A percentile compares a stretch with the other conserved stretches of the same genome.
phyloP scores from a whole-genome alignment of 1,140 invertebrate species.

The Papilio machaon region DNA sequence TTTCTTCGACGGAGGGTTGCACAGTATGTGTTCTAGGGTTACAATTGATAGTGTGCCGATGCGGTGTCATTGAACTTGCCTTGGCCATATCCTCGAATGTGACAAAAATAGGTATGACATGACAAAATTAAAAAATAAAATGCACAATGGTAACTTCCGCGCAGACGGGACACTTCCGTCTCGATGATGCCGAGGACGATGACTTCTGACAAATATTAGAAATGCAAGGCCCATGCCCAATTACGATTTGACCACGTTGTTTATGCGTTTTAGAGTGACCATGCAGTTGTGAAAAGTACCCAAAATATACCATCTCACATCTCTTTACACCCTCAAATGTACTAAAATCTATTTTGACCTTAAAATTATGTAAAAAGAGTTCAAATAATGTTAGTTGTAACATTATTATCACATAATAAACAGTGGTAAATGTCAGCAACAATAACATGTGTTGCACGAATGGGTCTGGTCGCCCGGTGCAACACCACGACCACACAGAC shows the following conservation, averaged over 20 bases:
- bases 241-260: constrained; percentile 53
- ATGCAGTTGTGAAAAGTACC: background rate
- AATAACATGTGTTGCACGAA: too few species aligned
- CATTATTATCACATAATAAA: too few species aligned
- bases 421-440: too few species aligned
- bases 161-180: constrained; percentile 48
- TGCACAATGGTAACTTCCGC: constrained; percentile 52
- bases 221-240: constrained; percentile 50
- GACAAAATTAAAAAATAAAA: constrained; percentile 54
- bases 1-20: too few species aligned
- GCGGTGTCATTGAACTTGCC: constrained; percentile 42
- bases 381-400: too few species aligned
- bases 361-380: too few species aligned
- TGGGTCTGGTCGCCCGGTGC: too few species aligned
- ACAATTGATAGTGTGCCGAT: background rate
- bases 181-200: constrained; percentile 39
- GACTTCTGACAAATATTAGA: constrained; percentile 48
- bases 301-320: background rate
- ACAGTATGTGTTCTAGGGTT: too few species aligned
- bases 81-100: constrained; percentile 50
- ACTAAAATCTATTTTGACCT: too few species aligned
- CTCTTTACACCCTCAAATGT: background rate
- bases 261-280: constrained; percentile 35
- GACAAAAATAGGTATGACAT: constrained; percentile 51
- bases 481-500: too few species aligned